These are phyloP conservation scores for Discoglossus pictus DNA, from an alignment of 2,797 vertebrate genomes.

Conservation along the genomic window DNA sequence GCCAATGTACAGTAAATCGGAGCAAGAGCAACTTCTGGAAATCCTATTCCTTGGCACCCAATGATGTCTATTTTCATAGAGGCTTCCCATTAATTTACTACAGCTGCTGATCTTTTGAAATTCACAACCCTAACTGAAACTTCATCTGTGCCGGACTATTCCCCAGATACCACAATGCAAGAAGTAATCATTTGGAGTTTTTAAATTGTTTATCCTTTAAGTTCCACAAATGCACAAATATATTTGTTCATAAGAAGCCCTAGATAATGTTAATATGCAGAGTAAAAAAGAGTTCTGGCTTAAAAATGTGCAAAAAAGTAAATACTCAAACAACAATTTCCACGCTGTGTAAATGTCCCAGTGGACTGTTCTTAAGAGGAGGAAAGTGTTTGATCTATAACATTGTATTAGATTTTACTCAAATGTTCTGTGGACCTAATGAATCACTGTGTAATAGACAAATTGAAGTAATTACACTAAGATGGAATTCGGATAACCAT, in stretches of 20 bases:
- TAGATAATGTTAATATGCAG: too few relatives aligned
- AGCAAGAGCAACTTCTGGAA: conserved; percentile 34
- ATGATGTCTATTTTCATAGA: conserved; percentile 16
- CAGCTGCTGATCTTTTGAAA: conserved; percentile 42
- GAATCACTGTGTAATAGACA: neutral
- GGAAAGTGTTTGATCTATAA: too few relatives aligned
- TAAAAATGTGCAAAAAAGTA: too few relatives aligned
- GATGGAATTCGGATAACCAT: neutral
- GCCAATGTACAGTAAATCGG: conserved; percentile 26
- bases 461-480: neutral
- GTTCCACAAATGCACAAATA: neutral
- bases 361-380: too few relatives aligned
- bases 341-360: too few relatives aligned
- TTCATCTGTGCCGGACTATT: conserved; percentile 14
- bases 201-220: conserved; percentile 6
- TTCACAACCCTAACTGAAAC: conserved; percentile 33
- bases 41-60: conserved; percentile 41
- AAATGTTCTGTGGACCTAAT: neutral
- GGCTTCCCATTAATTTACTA: conserved; percentile 31
- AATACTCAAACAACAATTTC: too few relatives aligned
- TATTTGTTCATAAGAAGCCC: neutral
- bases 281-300: too few relatives aligned
- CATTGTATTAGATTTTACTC: too few relatives aligned
- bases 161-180: conserved; percentile 30
- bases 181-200: conserved; percentile 10